These are phyloP conservation scores for Pungitius pungitius DNA, from an alignment of 2,113 vertebrate species.

Conservation along the genomic window DNA sequence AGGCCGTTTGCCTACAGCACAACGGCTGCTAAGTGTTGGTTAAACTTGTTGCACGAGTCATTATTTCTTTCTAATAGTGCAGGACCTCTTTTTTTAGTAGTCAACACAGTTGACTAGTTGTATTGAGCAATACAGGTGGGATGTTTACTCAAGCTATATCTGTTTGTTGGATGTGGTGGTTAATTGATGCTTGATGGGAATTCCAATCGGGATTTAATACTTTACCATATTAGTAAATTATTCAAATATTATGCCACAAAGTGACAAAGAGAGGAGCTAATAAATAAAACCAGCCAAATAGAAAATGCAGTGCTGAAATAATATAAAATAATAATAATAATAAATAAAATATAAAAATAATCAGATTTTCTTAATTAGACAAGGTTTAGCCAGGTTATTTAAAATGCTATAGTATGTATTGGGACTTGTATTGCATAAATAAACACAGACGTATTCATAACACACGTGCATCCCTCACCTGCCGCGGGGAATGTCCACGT, in stretches of 20 bases:
- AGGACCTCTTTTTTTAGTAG: neutral
- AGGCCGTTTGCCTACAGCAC: neutral
- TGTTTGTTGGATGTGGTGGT: conserved; percentile 22
- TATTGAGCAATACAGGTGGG: neutral
- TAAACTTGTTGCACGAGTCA: conserved; percentile 3
- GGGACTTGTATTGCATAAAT: neutral
- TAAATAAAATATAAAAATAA: too few relatives aligned
- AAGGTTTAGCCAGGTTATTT: neutral
- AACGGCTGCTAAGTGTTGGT: conserved; percentile 26
- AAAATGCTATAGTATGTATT: neutral
- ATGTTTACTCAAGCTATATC: neutral
- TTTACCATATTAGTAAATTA: neutral
- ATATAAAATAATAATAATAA: neutral
- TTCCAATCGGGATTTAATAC: conserved; percentile 25
- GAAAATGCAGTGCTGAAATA: neutral
- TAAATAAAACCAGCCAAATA: neutral
- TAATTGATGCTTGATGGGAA: conserved; percentile 1
- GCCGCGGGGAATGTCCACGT: conserved; percentile 89
- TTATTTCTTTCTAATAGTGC: neutral
- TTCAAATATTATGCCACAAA: neutral
- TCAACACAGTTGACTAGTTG: neutral
- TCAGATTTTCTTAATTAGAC: neutral
- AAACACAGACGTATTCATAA: neutral
- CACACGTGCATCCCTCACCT: conserved; percentile 78
- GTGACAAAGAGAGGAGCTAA: conserved; percentile 11